Base-by-base conservation (phyloP, 2,888 invertebrate genomes). In the Parascotia fuliginaria region DNA sequence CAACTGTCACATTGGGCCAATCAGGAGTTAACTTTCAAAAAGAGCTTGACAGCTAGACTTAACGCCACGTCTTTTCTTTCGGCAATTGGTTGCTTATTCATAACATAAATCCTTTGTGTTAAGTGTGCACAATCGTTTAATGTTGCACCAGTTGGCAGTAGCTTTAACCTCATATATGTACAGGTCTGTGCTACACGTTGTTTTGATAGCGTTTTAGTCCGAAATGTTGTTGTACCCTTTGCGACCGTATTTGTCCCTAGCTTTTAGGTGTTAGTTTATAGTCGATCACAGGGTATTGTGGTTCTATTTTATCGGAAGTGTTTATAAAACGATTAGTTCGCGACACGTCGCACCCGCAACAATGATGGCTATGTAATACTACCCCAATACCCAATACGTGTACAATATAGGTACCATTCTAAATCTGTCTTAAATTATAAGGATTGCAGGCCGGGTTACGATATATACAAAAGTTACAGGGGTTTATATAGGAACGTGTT, bases 201-300 rank as follows among this genome's bases (percentile, higher is more conserved):
- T 3, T 3, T 24, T 6, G 24, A 24, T 24, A 24, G 7, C 7
- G 5, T 24, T 16, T 6, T n/a, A 13, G 13, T 32, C 24, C 52
- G 66, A 79, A 77, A 75, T 57, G 49, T 60, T 55, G 53, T 81
- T 86, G 88, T 84, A 60, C 84, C 83, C 86, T 90, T 88, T 89
- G 90, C 90, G 83, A 89, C 85, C 79, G 78, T 88, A 83, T 79
- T 82, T 88, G 88, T 89, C 90, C 87, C 87, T 91, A 91, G 91
- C 83, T 85, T 79, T 77, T 90, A 91, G 87, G 83, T 86, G 77
- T 85, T 91, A 91, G 90, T 79, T 83, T 85, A 89, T 83, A 83
- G 73, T 87, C 81, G 80, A 89, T 81, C 90, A 89, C 91, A 92
- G 91, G 91, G 91, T 92, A 91, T 92, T 91, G 91, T 84, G 91